phyloP scores from a whole-genome alignment of 2,797 vertebrate species.

The Xyrichtys novacula region DNA sequence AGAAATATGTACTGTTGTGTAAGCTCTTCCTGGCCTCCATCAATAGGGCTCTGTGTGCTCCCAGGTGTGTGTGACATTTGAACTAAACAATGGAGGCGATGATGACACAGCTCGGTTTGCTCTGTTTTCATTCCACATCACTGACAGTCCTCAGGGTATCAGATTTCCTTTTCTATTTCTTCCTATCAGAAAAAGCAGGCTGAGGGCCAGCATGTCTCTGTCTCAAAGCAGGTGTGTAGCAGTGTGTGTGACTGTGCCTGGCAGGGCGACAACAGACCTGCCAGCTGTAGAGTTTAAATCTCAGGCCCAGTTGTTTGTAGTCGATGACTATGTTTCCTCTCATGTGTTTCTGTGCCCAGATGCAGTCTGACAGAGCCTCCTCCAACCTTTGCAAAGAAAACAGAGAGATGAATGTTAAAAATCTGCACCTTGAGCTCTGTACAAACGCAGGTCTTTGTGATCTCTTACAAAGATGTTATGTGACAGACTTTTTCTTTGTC shows the following conservation, averaged over 20 bases:
- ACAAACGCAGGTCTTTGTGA: neutral
- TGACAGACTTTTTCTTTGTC: neutral
- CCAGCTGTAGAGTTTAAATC: slow-evolving; percentile 89
- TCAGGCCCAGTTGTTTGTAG: slow-evolving; percentile 93
- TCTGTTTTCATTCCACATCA: slow-evolving; percentile 5
- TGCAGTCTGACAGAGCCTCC: slow-evolving; percentile 89
- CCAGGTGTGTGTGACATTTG: slow-evolving; percentile 47
- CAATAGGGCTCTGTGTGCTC: slow-evolving; percentile 67
- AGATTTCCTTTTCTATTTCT: neutral
- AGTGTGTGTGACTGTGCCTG: slow-evolving; percentile 7
- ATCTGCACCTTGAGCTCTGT: neutral
- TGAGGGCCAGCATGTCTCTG: neutral
- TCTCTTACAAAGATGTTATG: neutral
- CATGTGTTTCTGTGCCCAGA: slow-evolving; percentile 87
- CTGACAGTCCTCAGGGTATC: neutral
- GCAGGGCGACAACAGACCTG: slow-evolving; percentile 83
- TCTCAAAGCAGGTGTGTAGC: neutral
- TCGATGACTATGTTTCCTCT: slow-evolving; percentile 89
- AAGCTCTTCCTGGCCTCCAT: slow-evolving; percentile 37
- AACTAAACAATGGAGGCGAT: slow-evolving; percentile 32
- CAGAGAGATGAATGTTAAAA: neutral
- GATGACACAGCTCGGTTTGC: slow-evolving; percentile 8
- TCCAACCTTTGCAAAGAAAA: slow-evolving; percentile 80
- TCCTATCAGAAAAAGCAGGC: neutral
- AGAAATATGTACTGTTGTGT: slow-evolving; percentile 46